Base-by-base conservation (phyloP, 2,797 vertebrate genomes). In the Orestias chungarensis region DNA sequence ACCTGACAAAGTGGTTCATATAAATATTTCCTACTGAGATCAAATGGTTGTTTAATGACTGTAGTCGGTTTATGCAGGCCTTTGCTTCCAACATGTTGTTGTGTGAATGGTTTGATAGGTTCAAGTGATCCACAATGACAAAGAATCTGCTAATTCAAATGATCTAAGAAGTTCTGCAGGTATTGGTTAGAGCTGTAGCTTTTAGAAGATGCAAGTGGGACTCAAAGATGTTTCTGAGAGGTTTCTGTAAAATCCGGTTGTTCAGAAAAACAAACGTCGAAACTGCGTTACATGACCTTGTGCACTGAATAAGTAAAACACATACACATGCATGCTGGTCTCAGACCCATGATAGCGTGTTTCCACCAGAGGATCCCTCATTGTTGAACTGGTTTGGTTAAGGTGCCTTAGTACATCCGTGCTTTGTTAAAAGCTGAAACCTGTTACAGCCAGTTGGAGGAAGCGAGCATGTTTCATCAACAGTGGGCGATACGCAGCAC, bases 11-110 rank as follows among this genome's bases (percentile, higher is more conserved):
- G 73, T 80, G 50, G 46, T 65, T 68, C 44, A 72, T 49, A 50
- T 66, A 71, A 76, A 77, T 64, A 25, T 79, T 68, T 73, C 64
- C 44, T 64, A 68, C 71, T 72, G 44, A 8, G 46, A 40, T 47
- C 38, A 44, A 80, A 55, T 46, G 75, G 65, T 47, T 74, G 50
- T 9, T 1, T 54, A 27, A 14, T 27, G 8, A 31, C 20, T 49
- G 33, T 44, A 49, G 44, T 31, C 8, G n/a, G 40, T 64, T 17
- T 44, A 44, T 64, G 64, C 12, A 31, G 31, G 18, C 23, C 55
- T 18, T 57, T 57, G 2, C 31, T 35, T 20, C 33, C 35, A 23
- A n/a, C n/a, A n/a, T n/a, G n/a, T n/a, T n/a, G n/a, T n/a, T n/a
- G n/a, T n/a, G n/a, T n/a, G n/a, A n/a, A n/a, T n/a, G n/a, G n/a